Percentiles rank a stretch among this genome's conserved stretches.
These are phyloP conservation scores for Stenodera caucasica DNA, from an alignment of 2,888 invertebrate species.

Conservation along the genomic window DNA sequence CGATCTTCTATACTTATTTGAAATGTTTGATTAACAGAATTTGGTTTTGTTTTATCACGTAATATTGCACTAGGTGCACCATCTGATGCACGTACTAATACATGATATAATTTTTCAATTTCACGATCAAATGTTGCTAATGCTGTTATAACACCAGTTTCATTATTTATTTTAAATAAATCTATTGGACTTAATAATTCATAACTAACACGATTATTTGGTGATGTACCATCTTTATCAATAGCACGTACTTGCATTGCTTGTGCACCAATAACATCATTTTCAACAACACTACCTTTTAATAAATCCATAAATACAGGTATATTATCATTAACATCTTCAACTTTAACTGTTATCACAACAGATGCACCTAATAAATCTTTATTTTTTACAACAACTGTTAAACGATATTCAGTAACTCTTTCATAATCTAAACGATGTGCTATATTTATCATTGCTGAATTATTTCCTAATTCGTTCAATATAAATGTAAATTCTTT, in stretches of 20 bases:
- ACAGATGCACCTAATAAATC: constrained; percentile 79
- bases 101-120: constrained; percentile 78
- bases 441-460: constrained; percentile 74
- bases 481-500: constrained; percentile 75
- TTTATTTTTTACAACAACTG: constrained; percentile 81
- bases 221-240: constrained; percentile 82
- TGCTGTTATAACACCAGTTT: constrained; percentile 89
- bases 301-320: constrained; percentile 82
- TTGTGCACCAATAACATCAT: constrained; percentile 78
- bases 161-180: constrained; percentile 78
- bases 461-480: constrained; percentile 61
- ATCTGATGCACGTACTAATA: constrained; percentile 83
- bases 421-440: constrained; percentile 82
- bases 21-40: constrained; percentile 78
- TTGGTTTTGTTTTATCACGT: constrained; percentile 66
- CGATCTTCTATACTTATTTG: constrained; percentile 92
- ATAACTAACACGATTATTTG: constrained; percentile 81
- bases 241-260: constrained; percentile 86
- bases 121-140: constrained; percentile 84
- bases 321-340: constrained; percentile 90
- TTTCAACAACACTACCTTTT: constrained; percentile 81
- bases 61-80: constrained; percentile 79
- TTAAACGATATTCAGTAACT: constrained; percentile 80
- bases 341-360: constrained; percentile 74
- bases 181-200: constrained; percentile 67